Evolutionary conservation across 2,113 vertebrate genomes (phyloP).

Genomic region (Passer montanus): DNA sequence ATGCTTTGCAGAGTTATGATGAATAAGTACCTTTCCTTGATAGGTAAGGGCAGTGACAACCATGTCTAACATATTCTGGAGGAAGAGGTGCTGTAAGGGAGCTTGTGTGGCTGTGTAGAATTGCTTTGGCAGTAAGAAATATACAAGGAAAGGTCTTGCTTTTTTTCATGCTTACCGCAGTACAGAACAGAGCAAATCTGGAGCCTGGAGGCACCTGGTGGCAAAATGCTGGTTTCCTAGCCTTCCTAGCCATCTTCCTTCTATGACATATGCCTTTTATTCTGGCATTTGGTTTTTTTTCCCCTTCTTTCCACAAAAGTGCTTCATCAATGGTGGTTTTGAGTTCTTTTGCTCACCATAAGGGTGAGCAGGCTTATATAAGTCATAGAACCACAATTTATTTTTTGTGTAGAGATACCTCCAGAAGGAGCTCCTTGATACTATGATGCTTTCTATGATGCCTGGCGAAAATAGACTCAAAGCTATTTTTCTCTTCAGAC

Average conservation of each 20-base stretch:
- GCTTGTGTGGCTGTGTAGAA: not conserved
- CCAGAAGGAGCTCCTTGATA: not conserved
- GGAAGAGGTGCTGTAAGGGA: not conserved
- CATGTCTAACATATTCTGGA: not conserved
- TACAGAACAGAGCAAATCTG: not conserved
- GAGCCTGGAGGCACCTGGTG: not conserved
- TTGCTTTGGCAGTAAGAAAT: not conserved
- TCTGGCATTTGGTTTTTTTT: not conserved
- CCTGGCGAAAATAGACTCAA: not conserved
- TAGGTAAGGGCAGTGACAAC: not conserved
- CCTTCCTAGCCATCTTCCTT: not conserved
- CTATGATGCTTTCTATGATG: not conserved
- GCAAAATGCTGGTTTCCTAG: not conserved
- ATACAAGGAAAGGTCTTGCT: not conserved
- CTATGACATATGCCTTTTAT: rapidly evolving
- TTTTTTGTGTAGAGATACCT: not conserved
- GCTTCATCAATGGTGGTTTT: not conserved
- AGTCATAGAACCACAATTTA: not conserved
- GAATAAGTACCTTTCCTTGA: not conserved
- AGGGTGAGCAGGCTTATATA: not conserved
- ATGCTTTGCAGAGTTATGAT: not conserved
- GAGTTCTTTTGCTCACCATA: not conserved
- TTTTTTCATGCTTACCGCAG: not conserved
- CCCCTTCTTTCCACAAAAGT: not conserved
- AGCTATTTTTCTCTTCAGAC: not conserved